phyloP scores from a whole-genome alignment of 2,888 invertebrate species.

The Cephus sareptanus region DNA sequence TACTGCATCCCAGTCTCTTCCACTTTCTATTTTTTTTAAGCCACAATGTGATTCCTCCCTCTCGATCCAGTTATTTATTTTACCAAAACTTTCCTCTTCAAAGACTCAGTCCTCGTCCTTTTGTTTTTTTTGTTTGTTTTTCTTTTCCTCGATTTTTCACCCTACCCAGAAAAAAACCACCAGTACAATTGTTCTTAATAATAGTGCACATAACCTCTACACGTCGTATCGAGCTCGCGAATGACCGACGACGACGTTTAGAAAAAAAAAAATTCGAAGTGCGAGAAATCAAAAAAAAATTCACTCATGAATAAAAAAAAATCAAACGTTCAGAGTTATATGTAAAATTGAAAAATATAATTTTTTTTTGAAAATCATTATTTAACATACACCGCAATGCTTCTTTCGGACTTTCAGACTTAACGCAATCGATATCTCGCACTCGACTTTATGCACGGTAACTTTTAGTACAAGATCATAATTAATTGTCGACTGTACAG shows the following conservation, averaged over 20 bases:
- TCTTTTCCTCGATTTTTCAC: slow-evolving; percentile 22
- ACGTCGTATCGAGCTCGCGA: background rate
- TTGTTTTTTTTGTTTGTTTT: slow-evolving; percentile 30
- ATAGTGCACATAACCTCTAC: background rate
- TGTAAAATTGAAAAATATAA: no score
- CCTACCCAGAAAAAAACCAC: background rate
- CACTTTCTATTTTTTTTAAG: slow-evolving; percentile 23
- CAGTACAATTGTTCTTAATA: slow-evolving; percentile 6
- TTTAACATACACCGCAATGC: background rate
- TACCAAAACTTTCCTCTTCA: slow-evolving; percentile 2
- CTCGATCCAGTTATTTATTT: slow-evolving; percentile 40
- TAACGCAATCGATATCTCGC: slow-evolving; percentile 10
- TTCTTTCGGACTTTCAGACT: background rate
- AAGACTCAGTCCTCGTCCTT: slow-evolving; percentile 23
- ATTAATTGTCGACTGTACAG: slow-evolving; percentile 36
- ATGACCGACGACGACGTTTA: background rate
- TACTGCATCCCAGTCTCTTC: slow-evolving; percentile 14
- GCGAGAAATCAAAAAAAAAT: background rate
- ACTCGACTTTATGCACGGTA: slow-evolving; percentile 46
- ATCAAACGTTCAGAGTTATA: no score
- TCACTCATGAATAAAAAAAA: background rate
- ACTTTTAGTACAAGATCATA: slow-evolving; percentile 53
- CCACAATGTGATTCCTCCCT: slow-evolving; percentile 40
- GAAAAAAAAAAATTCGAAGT: background rate
- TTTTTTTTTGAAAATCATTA: background rate